Conservation (phyloP, 2,797 vertebrate genomes). For the Lepilemur ruficaudatus region DNA sequence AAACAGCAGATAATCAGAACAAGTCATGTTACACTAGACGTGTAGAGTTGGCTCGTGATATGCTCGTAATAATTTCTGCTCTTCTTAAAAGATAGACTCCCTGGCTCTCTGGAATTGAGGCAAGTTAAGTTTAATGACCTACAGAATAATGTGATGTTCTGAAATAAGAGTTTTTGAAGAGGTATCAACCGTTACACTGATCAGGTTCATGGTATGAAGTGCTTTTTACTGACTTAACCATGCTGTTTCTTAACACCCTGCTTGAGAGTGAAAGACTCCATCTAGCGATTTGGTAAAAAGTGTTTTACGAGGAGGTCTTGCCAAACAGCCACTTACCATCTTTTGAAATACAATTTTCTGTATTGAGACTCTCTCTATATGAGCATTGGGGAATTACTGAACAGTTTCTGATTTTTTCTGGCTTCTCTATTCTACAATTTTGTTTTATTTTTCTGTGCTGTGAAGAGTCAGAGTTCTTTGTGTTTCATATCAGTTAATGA, state of each 20-base stretch:
- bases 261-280: not conserved
- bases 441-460: not conserved
- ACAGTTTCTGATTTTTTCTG: not conserved
- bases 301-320: not conserved
- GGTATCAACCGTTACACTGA: not conserved
- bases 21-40: not conserved
- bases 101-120: not conserved
- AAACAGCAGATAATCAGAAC: not conserved
- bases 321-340: not conserved
- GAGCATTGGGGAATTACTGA: not conserved
- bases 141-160: not conserved
- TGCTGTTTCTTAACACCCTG: not conserved
- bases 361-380: not conserved
- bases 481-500: not conserved
- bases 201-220: not conserved
- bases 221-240: not conserved
- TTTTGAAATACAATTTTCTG: conserved; percentile 39
- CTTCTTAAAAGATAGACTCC: not conserved
- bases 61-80: not conserved
- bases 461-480: not conserved
- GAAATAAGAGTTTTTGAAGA: conserved; percentile 5
- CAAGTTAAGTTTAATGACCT: not conserved
- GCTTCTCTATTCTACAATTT: not conserved
- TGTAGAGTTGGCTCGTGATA: not conserved
- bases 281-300: conserved; percentile 1